Conservation (phyloP, 2,888 invertebrate species). For the Dendrolimus houi region DNA sequence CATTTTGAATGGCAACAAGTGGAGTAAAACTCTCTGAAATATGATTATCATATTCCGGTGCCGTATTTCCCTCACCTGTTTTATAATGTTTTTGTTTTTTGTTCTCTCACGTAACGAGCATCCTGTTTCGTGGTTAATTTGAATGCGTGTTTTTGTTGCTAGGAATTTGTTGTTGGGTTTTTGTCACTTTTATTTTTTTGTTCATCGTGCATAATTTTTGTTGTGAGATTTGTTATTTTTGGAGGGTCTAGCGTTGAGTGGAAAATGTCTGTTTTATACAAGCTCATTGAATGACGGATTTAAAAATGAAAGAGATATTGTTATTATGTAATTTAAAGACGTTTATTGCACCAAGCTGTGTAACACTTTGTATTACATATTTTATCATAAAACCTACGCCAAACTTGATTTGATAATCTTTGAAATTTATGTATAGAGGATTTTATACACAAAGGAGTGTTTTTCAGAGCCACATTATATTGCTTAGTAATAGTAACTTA, state of each 20-base stretch:
- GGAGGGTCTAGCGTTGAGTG: slow-evolving; percentile 6
- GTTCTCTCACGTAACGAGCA: slow-evolving; percentile 53
- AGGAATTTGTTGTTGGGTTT: slow-evolving; percentile 41
- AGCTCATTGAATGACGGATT: neutral
- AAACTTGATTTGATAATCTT: no score
- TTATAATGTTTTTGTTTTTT: slow-evolving; percentile 47
- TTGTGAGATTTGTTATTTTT: slow-evolving; percentile 23
- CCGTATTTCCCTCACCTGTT: slow-evolving; percentile 47
- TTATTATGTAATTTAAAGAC: slow-evolving; percentile 4
- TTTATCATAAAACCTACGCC: no score
- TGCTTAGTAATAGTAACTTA: no score
- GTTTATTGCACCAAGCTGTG: no score
- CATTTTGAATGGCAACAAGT: slow-evolving; percentile 40
- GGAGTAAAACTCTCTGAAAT: slow-evolving; percentile 40
- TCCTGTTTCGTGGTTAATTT: slow-evolving; percentile 65
- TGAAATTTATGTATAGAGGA: no score
- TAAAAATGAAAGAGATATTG: slow-evolving; percentile 4
- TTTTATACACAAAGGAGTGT: no score
- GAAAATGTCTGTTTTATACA: slow-evolving; percentile 2
- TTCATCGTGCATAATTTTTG: slow-evolving; percentile 12
- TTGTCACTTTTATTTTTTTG: slow-evolving; percentile 31
- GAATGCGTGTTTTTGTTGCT: slow-evolving; percentile 57
- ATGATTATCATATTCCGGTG: slow-evolving; percentile 47
- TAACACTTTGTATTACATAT: no score
- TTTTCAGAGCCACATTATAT: no score